Base-by-base conservation (phyloP, 1,140 invertebrate species). In the Hestina assimilis region DNA sequence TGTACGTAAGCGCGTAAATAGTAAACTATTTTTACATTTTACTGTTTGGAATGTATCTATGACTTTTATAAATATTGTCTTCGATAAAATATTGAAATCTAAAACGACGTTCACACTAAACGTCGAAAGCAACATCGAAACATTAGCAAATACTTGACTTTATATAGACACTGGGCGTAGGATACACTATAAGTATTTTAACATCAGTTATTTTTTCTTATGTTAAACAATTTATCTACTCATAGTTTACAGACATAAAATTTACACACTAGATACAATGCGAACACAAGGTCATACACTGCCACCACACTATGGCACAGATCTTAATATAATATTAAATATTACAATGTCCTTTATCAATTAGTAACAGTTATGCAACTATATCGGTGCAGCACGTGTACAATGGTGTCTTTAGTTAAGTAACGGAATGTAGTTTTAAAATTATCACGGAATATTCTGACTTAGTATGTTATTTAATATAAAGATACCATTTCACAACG, bases 301-400 rank as follows among this genome's bases (percentile, higher is more conserved):
- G 82, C 84, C 82, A 87, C 68, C 72, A 77, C 76, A 59, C 69
- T 86, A 87, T 87, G 84, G 84, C 84, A 87, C 84, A 85, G 82
- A 86, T 85, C 79, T 84, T 78, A 74, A 67, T 66, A 71, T 69
- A 65, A 72, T 67, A 78, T 77, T 75, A 69, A 70, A 75, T 64
- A 75, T 72, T 72, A 77, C 72, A 77, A 77, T 69, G 64, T 75
- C 63, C 63, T 70, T 63, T 81, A 74, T 72, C 40, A 45, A 43
- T 43, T 33, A 41, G 40, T 24, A 29, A 45, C 12, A 14, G 33
- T 42, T 42, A 23, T 42, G 40, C 40, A 24, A 42, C 33, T 17
- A 17, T 42, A 42, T 38, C 47, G 33, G 46, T 48, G 31, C 20
- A 48, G 14, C 8, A 11, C 9, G 33, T 40, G 3, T 17, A 26